Evolutionary conservation across 2,888 invertebrate genomes (phyloP).

Genomic region (Griposia aprilina): DNA sequence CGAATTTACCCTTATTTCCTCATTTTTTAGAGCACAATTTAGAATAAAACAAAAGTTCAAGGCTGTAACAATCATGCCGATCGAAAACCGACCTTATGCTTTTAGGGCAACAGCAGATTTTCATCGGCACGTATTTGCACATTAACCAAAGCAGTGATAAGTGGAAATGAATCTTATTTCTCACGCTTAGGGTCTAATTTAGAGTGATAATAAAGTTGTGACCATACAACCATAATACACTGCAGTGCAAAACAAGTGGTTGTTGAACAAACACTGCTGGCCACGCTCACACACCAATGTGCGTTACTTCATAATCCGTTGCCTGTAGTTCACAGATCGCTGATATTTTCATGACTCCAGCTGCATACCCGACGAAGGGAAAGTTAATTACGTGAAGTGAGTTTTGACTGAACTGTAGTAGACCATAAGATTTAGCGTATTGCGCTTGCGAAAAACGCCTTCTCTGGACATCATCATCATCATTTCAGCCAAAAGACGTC

Average conservation of each 20-base stretch:
- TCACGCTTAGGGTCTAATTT: slow-evolving; percentile 11
- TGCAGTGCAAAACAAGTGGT: slow-evolving; percentile 56
- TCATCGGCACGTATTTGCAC: slow-evolving; percentile 11
- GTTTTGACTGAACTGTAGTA: too few species aligned
- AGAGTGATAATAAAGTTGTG: slow-evolving; percentile 8
- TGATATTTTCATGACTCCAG: slow-evolving; percentile 6
- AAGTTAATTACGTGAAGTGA: background rate
- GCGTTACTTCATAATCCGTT: background rate
- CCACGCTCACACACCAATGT: slow-evolving; percentile 12
- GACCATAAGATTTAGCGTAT: background rate
- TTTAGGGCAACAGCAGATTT: slow-evolving; percentile 25
- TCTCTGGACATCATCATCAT: too few species aligned
- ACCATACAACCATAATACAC: slow-evolving; percentile 36
- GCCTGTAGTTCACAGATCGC: background rate
- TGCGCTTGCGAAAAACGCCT: background rate
- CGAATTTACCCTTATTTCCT: slow-evolving; percentile 17
- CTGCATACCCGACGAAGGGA: background rate
- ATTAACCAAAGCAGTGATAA: background rate
- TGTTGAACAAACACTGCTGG: slow-evolving; percentile 41
- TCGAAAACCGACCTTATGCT: slow-evolving; percentile 30
- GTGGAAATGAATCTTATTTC: slow-evolving; percentile 2
- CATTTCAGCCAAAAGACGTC: background rate
- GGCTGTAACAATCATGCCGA: slow-evolving; percentile 11
- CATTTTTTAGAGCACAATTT: slow-evolving; percentile 9
- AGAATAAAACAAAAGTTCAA: slow-evolving; percentile 16